A percentile compares a stretch with the other conserved stretches of the same genome.
Evolutionary conservation across 2,888 invertebrate species (phyloP).

Genomic region (Elegia similella): DNA sequence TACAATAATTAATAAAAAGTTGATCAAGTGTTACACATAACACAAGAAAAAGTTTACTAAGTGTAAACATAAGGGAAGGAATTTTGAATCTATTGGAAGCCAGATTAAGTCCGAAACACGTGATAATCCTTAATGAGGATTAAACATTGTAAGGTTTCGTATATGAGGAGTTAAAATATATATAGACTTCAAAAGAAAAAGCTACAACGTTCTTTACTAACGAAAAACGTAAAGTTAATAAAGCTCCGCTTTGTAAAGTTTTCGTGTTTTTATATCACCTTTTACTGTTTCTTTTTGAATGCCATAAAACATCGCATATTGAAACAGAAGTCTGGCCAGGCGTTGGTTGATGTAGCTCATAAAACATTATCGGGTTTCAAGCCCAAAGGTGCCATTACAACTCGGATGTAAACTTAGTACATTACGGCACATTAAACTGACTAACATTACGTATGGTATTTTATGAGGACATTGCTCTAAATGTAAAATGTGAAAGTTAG

Average conservation of each 20-base stretch:
- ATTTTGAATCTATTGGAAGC: too few relatives aligned
- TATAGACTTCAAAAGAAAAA: too few relatives aligned
- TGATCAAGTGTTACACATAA: too few relatives aligned
- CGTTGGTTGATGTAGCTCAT: slow-evolving; percentile 1
- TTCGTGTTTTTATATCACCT: neutral
- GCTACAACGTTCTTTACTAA: too few relatives aligned
- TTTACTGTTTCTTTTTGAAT: neutral
- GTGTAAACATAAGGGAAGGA: too few relatives aligned
- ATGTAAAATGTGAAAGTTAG: slow-evolving; percentile 29
- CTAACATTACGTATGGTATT: slow-evolving; percentile 32
- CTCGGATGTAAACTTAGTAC: slow-evolving; percentile 18
- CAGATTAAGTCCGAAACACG: too few relatives aligned
- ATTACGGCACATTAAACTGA: slow-evolving; percentile 35
- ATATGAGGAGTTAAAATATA: too few relatives aligned
- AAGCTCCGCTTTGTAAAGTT: neutral
- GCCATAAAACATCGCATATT: neutral
- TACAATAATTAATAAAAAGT: too few relatives aligned
- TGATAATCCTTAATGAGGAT: too few relatives aligned
- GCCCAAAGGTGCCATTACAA: slow-evolving; percentile 8
- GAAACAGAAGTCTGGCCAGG: neutral
- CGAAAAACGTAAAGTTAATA: neutral
- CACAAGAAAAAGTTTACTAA: too few relatives aligned
- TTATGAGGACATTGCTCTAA: slow-evolving; percentile 39
- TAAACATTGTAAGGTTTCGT: too few relatives aligned
- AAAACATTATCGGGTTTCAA: slow-evolving; percentile 9